Percentiles rank a stretch among this genome's conserved stretches.
Evolutionary conservation across 64 coral and sea anemone genomes (phyloP).

Genomic region (Hydrozoanthus tunicans): DNA sequence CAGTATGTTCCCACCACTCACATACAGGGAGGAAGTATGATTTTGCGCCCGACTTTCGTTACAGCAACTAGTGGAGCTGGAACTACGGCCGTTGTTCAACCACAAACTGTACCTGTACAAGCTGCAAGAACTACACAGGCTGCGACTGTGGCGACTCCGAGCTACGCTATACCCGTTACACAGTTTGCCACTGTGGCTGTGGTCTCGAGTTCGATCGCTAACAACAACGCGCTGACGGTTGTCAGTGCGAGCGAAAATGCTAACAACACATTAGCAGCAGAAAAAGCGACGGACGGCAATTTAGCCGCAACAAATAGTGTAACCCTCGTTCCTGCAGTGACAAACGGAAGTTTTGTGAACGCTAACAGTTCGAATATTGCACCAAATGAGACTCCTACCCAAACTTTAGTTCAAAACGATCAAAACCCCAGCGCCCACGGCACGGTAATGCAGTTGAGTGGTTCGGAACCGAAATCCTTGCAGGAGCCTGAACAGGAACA

Average conservation of each 20-base stretch:
- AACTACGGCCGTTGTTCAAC: conserved; percentile 63
- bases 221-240: conserved; percentile 64
- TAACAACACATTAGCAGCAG: conserved; percentile 43
- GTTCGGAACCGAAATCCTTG: conserved; percentile 25
- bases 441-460: not conserved
- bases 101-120: conserved; percentile 77
- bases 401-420: conserved; percentile 51
- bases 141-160: conserved; percentile 78
- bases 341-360: conserved; percentile 61
- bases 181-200: conserved; percentile 67
- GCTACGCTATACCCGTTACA: conserved; percentile 85
- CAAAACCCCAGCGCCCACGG: conserved; percentile 12
- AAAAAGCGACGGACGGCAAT: conserved; percentile 75
- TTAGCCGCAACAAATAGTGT: conserved; percentile 59
- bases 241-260: conserved; percentile 61
- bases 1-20: conserved; percentile 79
- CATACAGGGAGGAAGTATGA: conserved; percentile 92
- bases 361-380: conserved; percentile 41
- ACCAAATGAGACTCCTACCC: conserved; percentile 17
- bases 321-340: conserved; percentile 49
- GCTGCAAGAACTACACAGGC: conserved; percentile 78
- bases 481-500: conserved; percentile 49
- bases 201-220: conserved; percentile 65
- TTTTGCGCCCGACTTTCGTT: conserved; percentile 90
- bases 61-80: conserved; percentile 71